Percentiles rank a stretch among this genome's conserved stretches.
Evolutionary conservation across 2,888 invertebrate species (phyloP).

Genomic region (Noctua janthe): DNA sequence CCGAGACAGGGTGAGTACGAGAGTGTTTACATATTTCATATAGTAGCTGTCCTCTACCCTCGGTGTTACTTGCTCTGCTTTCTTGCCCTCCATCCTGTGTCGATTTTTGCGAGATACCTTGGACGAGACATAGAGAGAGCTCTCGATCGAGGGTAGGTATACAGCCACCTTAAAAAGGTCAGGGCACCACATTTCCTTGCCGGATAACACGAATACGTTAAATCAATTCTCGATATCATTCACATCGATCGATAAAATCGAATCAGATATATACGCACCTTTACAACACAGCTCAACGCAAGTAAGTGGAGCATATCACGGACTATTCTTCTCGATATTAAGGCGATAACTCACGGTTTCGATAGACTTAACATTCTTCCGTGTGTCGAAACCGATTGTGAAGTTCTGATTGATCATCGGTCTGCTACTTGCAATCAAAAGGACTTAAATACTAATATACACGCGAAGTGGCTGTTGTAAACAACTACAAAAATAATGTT

Average conservation of each 20-base stretch:
- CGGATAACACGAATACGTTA: background rate
- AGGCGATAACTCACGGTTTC: constrained; percentile 63
- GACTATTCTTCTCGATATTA: constrained; percentile 63
- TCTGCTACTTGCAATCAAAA: constrained; percentile 37
- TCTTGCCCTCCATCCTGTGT: background rate
- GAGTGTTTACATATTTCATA: background rate
- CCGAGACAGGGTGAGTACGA: too few species aligned
- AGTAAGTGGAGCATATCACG: constrained; percentile 65
- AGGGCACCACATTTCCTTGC: background rate
- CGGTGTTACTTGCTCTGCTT: background rate
- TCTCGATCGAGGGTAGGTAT: background rate
- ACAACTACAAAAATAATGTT: constrained; percentile 11
- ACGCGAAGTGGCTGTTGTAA: constrained; percentile 48
- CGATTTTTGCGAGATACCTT: background rate
- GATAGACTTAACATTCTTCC: constrained; percentile 58
- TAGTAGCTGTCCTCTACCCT: background rate
- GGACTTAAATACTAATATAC: constrained; percentile 40
- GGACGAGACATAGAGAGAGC: background rate
- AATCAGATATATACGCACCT: constrained; percentile 37
- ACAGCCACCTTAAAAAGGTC: background rate
- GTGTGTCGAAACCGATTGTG: constrained; percentile 56
- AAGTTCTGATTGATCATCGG: constrained; percentile 47
- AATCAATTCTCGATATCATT: constrained; percentile 11
- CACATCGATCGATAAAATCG: constrained; percentile 17
- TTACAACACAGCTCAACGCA: constrained; percentile 60